These are phyloP conservation scores for Emberiza fucata DNA, from an alignment of 2,113 vertebrate species.

Conservation along the genomic window DNA sequence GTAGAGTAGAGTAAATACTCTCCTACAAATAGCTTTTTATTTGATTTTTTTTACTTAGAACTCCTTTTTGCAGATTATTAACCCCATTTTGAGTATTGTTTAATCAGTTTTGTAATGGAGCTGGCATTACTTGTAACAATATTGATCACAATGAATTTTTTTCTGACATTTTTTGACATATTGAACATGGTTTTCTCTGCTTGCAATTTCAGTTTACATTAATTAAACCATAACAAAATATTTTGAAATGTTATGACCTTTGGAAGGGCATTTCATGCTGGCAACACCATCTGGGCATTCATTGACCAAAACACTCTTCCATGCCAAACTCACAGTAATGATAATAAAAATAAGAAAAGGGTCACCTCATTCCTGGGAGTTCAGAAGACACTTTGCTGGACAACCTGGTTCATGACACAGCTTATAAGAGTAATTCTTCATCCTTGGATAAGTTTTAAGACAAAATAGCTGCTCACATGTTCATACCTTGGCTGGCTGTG, in stretches of 20 bases:
- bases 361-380: neutral
- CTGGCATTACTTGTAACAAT: neutral
- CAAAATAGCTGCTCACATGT: neutral
- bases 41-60: neutral
- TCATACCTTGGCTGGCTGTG: neutral
- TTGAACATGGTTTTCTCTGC: neutral
- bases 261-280: neutral
- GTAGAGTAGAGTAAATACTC: too few relatives aligned
- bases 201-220: neutral
- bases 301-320: neutral
- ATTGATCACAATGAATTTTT: neutral
- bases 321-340: neutral
- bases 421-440: neutral
- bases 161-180: neutral
- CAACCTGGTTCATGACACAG: neutral
- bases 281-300: neutral
- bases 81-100: neutral
- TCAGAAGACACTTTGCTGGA: neutral
- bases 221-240: neutral
- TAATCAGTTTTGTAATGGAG: neutral
- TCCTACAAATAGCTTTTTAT: neutral
- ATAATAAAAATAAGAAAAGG: neutral
- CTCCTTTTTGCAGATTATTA: neutral
- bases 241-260: neutral
- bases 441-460: neutral